Conservation (phyloP, 2,797 vertebrate genomes). For the Pseudochirops cupreus region DNA sequence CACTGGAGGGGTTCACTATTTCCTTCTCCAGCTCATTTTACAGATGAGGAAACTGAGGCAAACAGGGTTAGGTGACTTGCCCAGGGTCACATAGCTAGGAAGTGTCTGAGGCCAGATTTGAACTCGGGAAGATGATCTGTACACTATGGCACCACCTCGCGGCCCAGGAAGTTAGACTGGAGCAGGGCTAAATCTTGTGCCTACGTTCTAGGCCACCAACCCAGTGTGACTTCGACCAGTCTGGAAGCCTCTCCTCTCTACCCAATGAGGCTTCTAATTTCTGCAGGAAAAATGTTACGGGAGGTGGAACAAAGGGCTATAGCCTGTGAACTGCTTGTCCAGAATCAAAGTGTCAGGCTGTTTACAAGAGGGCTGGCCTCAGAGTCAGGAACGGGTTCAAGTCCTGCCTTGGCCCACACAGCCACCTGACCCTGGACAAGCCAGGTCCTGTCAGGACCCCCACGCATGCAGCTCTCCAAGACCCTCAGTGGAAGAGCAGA, state of each 20-base stretch:
- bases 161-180: not conserved
- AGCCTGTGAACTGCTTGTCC: not conserved
- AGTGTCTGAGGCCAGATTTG: too few relatives aligned
- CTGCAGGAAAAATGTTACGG: not conserved
- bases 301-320: not conserved
- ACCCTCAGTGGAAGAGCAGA: not conserved
- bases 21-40: too few relatives aligned
- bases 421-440: not conserved
- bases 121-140: too few relatives aligned
- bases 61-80: too few relatives aligned
- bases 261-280: not conserved
- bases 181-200: not conserved
- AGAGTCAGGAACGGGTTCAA: not conserved
- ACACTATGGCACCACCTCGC: too few relatives aligned
- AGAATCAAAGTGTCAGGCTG: conserved; percentile 14
- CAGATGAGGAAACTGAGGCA: too few relatives aligned
- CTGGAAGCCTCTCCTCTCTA: conserved; percentile 15
- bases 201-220: not conserved
- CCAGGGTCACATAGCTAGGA: too few relatives aligned
- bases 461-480: too few relatives aligned
- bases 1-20: too few relatives aligned
- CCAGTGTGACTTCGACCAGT: conserved; percentile 18
- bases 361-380: not conserved
- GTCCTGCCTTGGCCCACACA: not conserved
- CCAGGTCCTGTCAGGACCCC: not conserved